Evolutionary conservation across 2,797 vertebrate genomes (phyloP).

Genomic region (Rhincodon typus): DNA sequence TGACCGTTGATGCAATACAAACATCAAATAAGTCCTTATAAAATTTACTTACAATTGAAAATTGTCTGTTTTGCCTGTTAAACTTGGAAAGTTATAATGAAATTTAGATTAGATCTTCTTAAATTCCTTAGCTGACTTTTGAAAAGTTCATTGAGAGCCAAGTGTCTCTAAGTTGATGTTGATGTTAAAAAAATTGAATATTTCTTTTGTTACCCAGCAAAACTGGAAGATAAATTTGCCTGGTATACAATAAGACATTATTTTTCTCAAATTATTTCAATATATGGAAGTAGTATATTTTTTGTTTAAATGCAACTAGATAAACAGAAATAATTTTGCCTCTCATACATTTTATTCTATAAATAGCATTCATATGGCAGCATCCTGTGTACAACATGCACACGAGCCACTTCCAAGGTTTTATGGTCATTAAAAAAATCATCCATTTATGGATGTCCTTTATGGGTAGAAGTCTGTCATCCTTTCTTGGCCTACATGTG

Average conservation of each 20-base stretch:
- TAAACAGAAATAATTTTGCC: neutral
- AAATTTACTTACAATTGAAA: neutral
- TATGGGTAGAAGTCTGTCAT: no score
- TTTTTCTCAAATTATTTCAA: neutral
- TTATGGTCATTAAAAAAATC: neutral
- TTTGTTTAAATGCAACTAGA: neutral
- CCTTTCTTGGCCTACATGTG: no score
- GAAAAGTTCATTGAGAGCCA: no score
- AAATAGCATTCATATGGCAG: neutral
- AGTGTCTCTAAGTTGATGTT: no score
- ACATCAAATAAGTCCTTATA: neutral
- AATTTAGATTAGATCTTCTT: neutral
- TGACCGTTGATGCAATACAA: neutral
- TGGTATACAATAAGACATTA: neutral
- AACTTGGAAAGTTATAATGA: neutral
- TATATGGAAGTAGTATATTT: neutral
- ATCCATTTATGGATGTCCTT: no score
- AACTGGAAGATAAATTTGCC: neutral
- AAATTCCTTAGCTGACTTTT: neutral
- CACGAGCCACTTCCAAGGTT: neutral
- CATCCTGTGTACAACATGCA: neutral
- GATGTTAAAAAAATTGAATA: neutral
- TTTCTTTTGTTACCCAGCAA: neutral
- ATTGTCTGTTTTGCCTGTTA: neutral
- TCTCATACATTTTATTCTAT: neutral